These are phyloP conservation scores for Tenthredo livida DNA, from an alignment of 2,888 invertebrate species.

Conservation along the genomic window DNA sequence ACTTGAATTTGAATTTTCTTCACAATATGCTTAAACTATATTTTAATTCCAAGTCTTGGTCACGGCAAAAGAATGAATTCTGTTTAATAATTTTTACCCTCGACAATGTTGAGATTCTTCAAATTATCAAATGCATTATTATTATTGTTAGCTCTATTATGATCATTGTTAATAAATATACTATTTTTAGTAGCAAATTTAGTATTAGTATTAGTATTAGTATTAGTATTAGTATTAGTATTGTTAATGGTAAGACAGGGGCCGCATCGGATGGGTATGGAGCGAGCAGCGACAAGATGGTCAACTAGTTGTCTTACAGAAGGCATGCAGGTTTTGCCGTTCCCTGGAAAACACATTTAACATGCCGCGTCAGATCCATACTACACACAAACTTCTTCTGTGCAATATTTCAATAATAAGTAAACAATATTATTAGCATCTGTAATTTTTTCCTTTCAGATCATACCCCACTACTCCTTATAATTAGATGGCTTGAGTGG, in stretches of 20 bases:
- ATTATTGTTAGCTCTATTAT: conserved; percentile 19
- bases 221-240: background rate
- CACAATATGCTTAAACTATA: background rate
- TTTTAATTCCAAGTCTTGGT: background rate
- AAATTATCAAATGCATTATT: conserved; percentile 1
- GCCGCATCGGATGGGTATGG: conserved; percentile 75
- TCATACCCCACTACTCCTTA: background rate
- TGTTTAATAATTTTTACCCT: background rate
- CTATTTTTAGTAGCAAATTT: background rate
- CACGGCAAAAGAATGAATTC: background rate
- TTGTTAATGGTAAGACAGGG: conserved; percentile 74
- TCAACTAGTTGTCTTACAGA: conserved; percentile 79
- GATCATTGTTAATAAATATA: background rate
- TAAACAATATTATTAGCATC: background rate
- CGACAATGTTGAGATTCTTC: conserved; percentile 10
- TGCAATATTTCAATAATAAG: conserved; percentile 43
- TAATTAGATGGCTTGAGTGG: background rate
- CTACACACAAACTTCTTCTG: conserved; percentile 57
- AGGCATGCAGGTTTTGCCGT: conserved; percentile 82
- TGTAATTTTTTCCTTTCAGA: background rate
- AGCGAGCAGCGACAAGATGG: conserved; percentile 76
- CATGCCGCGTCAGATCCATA: conserved; percentile 75
- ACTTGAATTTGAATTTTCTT: background rate
- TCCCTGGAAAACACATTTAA: conserved; percentile 78
- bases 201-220: conserved; percentile 15